Base-by-base conservation (phyloP, 64 coral and sea anemone genomes). In the Dendronephthya gigantea region DNA sequence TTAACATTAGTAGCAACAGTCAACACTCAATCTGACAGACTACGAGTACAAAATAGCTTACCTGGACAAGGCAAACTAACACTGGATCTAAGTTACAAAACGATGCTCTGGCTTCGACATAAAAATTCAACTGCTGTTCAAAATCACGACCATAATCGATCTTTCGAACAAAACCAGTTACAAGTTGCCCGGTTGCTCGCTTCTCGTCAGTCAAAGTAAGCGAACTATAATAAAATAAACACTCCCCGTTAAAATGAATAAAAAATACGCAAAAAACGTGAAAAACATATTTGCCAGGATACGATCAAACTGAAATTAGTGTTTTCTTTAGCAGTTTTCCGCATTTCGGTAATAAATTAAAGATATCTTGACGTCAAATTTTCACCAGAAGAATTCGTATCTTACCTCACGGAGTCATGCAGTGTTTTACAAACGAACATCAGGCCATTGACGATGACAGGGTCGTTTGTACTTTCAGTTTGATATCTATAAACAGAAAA, bases 131-230 rank as follows among this genome's bases (percentile, higher is more conserved):
- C 84, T 98, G 95, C 48, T 89, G 90, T 65, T 98, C 95, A 87
- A 98, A 98, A 90, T 98, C 95, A 90, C 92, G 95, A 45, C 92
- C 95, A 88, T 90, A 93, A 49, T 93, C 95, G 81, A 92, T 93
- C 92, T 98, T 97, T 48, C 88, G 82, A 0, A 97, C 39, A 88
- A 93, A 97, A 22, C 87, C 92, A 68, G 91, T 93, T 48, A 97
- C 91, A 7, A 93, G 58, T 39, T 40, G 82, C 50, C 92, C 94
- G 38, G 93, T 93, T 16, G 89, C 51, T 85, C 91, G 52, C 48
- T 82, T 93, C 17, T 97, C 94, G 32, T 97, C 94, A 31, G 82
- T 82, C 81, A 97, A 39, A 13, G 89, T 97, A 37, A 97, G 87
- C 22, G 94, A 92, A 76, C 94, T 97, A 37, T 45, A 81, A 36